Base-by-base conservation (phyloP, 1,140 invertebrate species). In the Drosophila nasuta region DNA sequence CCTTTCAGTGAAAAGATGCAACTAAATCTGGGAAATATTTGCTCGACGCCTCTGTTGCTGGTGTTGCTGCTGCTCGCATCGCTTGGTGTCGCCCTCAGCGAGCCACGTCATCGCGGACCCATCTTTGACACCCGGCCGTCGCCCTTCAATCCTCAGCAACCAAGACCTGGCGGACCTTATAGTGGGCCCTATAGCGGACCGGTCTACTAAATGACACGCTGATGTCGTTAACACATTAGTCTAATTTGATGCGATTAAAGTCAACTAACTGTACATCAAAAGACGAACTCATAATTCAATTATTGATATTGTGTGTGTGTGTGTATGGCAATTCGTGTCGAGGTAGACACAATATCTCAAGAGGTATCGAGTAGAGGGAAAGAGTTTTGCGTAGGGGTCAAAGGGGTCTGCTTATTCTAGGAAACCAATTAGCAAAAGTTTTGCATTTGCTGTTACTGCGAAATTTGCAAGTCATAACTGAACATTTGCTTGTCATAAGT, bases 211-310 rank as follows among this genome's bases (percentile, higher is more conserved):
- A 8, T 30, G 57, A 20, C 13, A 10, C 43, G 52, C 64, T 60
- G 62, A 80, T 74, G 59, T 57, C 51, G 73, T 87, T 80, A 88
- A 88, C 73, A 80, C 83, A 80, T 82, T 77, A 66, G 54, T 79
- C 15, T 64, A 67, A 88, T 72, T 75, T 82, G 58, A 87, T 87
- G 59, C 48, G 64, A 82, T 86, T 82, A 86, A 87, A 87, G 51
- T 65, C 54, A 73, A 76, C 62, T 69, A 73, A 76, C 62, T 69
- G 56, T 13, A 77, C 73, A 77, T 80, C 77, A 88, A 86, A 69
- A 71, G 69, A 10, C 56, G 1, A 7, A 11, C 49, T 43, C 49
- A 48, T 73, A 71, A 82, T 77, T 79, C 28, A 74, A 77, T 87
- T 88, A 82, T 49, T 62, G 38, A 52, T 67, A 52, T 66, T 65